Evolutionary conservation across 2,113 vertebrate genomes (phyloP), one percentile per base, ranked within the genome.

Genomic region (Daboia siamensis): DNA sequence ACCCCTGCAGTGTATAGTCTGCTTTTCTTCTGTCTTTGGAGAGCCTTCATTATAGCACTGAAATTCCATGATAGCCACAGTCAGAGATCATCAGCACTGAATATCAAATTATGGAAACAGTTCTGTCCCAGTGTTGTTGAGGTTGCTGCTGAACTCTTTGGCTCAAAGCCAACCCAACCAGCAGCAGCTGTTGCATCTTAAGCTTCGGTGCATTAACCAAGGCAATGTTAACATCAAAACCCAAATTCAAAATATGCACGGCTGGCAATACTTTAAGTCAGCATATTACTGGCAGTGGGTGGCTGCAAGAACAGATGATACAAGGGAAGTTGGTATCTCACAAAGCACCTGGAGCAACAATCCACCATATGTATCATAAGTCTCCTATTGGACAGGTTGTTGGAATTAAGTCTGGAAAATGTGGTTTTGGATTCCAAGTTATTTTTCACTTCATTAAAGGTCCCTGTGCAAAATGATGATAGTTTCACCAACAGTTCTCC

Each of bases 101-200:
- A 29, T 74, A 55, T 80, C 51, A 84, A 52, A 56, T 92, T 92
- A 92, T 21, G 24, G 15, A 92, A 89, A 44, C 61, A 56, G 61
- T 56, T 89, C 86, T 87, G n/a, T 80, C 91, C 64, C 29, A 92
- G 88, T 56, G 61, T 29, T 56, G 86, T 54, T 92, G 90, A 59
- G 26, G 55, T 21, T 86, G 80, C 54, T 86, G 54, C 48, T 85
- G 64, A 92, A 92, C 56, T 39, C 64, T 80, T 92, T 92, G 64
- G 91, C 87, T 92, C 11, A 15, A 39, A 57, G 21, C 57, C 91
- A 88, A 88, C 64, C 86, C 52, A 69, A 88, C 39, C 61, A 84
- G 51, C 61, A 39, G 33, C n/a, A 92, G 61, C 91, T 88, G 91
- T 64, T 88, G 86, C 87, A 33, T 84, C 91, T 92, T 92, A 88